Evolutionary conservation across 2,888 invertebrate genomes (phyloP).

Genomic region (Osedax frankpressi): DNA sequence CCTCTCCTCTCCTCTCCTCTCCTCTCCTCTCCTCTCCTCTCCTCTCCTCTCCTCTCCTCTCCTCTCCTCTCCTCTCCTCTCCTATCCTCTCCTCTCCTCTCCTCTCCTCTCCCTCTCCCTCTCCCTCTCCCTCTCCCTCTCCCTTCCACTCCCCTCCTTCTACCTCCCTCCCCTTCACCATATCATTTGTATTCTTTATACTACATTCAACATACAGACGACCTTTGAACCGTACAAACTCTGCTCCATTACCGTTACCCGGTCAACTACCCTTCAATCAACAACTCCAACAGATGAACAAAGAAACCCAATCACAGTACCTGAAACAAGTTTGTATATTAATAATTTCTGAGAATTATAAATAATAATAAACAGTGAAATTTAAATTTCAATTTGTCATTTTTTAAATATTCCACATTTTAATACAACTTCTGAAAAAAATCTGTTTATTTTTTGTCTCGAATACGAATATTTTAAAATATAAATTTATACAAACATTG

Average conservation of each 20-base stretch:
- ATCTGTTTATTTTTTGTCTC: no score
- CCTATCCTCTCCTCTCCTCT: neutral
- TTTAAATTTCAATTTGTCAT: no score
- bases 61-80: neutral
- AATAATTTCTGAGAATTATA: no score
- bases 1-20: neutral
- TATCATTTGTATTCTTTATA: neutral
- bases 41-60: neutral
- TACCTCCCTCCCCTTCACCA: no score
- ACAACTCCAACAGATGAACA: constrained; percentile 38
- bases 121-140: neutral
- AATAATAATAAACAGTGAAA: no score
- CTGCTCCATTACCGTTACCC: constrained; percentile 76
- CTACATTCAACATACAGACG: constrained; percentile 47
- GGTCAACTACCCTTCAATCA: constrained; percentile 62
- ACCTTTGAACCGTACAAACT: constrained; percentile 81
- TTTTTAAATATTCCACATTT: no score
- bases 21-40: neutral
- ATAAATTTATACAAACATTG: no score
- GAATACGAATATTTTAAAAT: no score
- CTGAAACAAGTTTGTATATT: constrained; percentile 34
- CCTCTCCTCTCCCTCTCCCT: neutral
- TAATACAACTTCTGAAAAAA: no score
- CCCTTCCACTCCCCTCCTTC: neutral
- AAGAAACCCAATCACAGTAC: constrained; percentile 34